phyloP scores from a whole-genome alignment of 2,113 vertebrate genomes.

The zebrafish (Danio rerio) region DNA sequence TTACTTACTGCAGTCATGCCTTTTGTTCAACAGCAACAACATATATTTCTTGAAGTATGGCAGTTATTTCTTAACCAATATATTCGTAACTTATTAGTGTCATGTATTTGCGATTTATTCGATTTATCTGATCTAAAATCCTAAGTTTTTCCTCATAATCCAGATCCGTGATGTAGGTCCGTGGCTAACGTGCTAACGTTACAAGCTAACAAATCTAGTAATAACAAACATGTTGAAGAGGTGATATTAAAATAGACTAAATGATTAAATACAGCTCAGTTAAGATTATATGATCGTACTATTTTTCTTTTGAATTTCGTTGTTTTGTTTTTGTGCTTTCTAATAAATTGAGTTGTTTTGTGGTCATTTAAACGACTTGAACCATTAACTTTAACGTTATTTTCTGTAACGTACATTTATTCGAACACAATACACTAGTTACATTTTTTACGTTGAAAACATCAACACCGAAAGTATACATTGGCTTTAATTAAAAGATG shows the following conservation, averaged over 20 bases:
- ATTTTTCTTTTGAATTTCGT: too few species aligned
- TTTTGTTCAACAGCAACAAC: constrained; percentile 17
- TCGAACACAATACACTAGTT: too few species aligned
- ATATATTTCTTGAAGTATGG: not conserved
- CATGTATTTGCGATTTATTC: not conserved
- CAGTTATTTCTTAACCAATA: not conserved
- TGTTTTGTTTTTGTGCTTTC: not conserved
- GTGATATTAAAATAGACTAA: not conserved
- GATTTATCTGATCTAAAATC: not conserved
- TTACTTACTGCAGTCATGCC: constrained; percentile 15
- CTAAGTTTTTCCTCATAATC: not conserved
- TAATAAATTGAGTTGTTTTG: not conserved
- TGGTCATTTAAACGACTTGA: too few species aligned
- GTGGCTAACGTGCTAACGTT: constrained; percentile 21
- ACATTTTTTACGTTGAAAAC: too few species aligned
- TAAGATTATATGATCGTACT: not conserved
- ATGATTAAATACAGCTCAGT: not conserved
- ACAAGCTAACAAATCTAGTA: not conserved
- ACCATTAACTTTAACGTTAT: too few species aligned
- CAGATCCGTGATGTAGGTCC: not conserved
- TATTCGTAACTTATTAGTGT: too few species aligned
- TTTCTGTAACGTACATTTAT: not conserved
- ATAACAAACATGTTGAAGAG: not conserved
- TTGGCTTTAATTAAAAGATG: too few species aligned
- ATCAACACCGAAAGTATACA: too few species aligned